Evolutionary conservation across 2,888 invertebrate species (phyloP), one percentile per base, ranked within the genome.

Genomic region (Pelosia muscerda): DNA sequence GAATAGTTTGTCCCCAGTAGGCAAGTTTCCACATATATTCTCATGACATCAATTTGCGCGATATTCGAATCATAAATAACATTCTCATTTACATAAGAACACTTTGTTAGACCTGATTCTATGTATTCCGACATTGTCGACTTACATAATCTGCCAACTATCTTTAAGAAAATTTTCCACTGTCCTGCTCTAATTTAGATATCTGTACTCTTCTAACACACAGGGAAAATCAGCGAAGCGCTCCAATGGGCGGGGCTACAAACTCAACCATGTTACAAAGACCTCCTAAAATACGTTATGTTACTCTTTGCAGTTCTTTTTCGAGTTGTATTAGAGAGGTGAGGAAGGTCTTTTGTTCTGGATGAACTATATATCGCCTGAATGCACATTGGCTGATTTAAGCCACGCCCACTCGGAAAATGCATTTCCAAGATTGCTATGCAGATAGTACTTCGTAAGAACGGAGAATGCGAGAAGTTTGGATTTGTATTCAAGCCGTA

Each of bases 361-460:
- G 93, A 77, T 88, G 91, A 85, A 86, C 92, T 93, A 94, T 88
- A 93, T 92, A 93, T 91, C 94, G 95, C 94, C 92, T 94, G 93
- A 94, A 69, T 95, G 94, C 92, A 95, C 95, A 95, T 95, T 95
- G 95, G 95, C 90, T 92, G 94, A 90, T 90, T 88, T 85, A 88
- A 85, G 83, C 93, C 94, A 92, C 94, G 93, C 95, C 95, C 83
- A 90, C 86, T 84, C 86, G 86, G 89, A 90, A 91, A 95, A 95
- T 94, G 94, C 94, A 95, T 93, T 94, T 91, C 88, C 89, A 91
- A 94, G 94, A 94, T 94, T 94, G 91, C 92, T 91, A 91, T 93
- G 93, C 93, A 93, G 91, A 90, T 89, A 89, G 88, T 84, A 86
- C 86, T 86, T 85, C 75, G 82, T 81, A 88, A 88, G 92, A 89